Base-by-base conservation (phyloP, 2,797 vertebrate species). In the Cryptoprocta ferox region DNA sequence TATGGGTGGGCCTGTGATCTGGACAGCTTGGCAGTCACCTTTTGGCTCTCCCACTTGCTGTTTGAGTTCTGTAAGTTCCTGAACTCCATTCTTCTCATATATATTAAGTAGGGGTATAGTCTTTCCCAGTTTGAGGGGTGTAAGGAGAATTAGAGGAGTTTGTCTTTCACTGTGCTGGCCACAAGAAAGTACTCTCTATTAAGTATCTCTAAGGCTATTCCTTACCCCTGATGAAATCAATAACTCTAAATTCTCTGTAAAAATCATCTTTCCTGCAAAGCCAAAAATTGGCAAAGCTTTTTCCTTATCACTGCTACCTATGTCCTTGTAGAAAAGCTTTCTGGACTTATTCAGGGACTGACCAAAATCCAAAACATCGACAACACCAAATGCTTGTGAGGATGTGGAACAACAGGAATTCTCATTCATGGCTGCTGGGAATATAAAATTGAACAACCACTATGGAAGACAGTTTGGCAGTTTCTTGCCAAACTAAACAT, bases 161-260 rank as follows among this genome's bases (percentile, higher is more conserved):
- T 37, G 16, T n/a, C 45, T 65, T 82, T 65, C 39, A 48, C 32
- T 30, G 2, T 13, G 32, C 30, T 3, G 35, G 24, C 26, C 59
- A 16, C 32, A 18, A 30, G 73, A 68, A 66, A 6, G 19, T 39
- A 6, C 19, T 76, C 70, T 70, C 35, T 61, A 1, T 8, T 45
- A 35, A 83, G 16, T 39, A 53, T 28, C 39, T 84, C 66, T n/a
- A 76, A 30, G 35, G 37, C 42, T 53, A 18, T 59, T 81, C 24
- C 11, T 50, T 68, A 42, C 18, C 6, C 18, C 48, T 24, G 18
- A 73, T 66, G 84, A 66, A 96, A 78, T 76, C 7, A 13, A 7
- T 59, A 63, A 65, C 56, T 56, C 66, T 61, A 39, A 71, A 50
- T 87, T 88, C 48, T 90, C 73, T 63, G 4, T 24, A 90, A 89